phyloP scores from a whole-genome alignment of 2,113 vertebrate genomes.

The Phalacrocorax carbo region DNA sequence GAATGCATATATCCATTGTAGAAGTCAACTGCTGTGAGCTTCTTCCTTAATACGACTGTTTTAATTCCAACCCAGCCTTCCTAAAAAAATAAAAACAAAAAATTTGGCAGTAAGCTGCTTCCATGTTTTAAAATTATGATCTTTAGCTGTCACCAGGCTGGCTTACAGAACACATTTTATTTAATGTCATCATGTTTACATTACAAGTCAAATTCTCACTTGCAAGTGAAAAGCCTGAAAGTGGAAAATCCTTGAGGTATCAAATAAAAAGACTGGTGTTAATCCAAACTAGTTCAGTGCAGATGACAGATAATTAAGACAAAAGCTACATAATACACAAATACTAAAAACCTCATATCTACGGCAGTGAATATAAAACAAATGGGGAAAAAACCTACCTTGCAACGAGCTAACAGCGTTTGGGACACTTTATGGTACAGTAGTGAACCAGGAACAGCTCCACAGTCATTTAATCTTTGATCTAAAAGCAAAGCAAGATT shows the following conservation, averaged over 20 bases:
- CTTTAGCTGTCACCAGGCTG: not conserved
- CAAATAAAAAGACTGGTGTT: not conserved
- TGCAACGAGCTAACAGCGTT: conserved; percentile 83
- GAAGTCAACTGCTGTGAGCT: conserved; percentile 88
- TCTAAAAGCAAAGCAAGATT: conserved; percentile 54
- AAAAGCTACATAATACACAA: not conserved
- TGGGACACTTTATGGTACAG: conserved; percentile 79
- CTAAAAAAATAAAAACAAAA: conserved; percentile 64
- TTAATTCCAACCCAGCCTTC: conserved; percentile 89
- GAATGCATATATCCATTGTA: conserved; percentile 94
- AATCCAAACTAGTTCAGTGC: not conserved
- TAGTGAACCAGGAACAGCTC: conserved; percentile 79
- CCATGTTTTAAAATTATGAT: not conserved
- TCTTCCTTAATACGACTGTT: conserved; percentile 82
- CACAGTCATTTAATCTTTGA: conserved; percentile 2
- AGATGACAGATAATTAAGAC: not conserved
- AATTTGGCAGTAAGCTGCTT: not conserved
- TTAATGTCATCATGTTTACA: not conserved
- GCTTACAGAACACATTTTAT: not conserved
- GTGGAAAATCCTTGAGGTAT: not conserved
- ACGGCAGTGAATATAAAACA: not conserved
- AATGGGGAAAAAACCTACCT: conserved; percentile 74
- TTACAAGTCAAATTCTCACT: not conserved
- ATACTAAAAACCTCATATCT: not conserved
- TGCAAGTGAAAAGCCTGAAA: not conserved